phyloP scores from a whole-genome alignment of 23 tunicate genomes.

The Botrylloides violaceus region DNA sequence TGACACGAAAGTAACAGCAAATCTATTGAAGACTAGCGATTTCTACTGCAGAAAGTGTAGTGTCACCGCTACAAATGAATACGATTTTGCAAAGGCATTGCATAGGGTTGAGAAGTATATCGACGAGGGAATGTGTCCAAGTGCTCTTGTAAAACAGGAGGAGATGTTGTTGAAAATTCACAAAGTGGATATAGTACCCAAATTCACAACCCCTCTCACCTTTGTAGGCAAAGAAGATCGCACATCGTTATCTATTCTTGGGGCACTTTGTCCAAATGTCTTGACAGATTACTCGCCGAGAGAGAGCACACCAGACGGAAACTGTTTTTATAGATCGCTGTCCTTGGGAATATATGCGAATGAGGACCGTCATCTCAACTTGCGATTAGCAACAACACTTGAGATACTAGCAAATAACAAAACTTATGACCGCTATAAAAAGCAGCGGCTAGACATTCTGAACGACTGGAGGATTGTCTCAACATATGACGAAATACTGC shows the following conservation, averaged over 20 bases:
- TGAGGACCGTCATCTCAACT: neutral
- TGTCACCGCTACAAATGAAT: neutral
- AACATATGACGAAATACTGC: neutral
- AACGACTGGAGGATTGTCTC: neutral
- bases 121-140: neutral
- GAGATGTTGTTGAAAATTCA: neutral
- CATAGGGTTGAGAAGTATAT: neutral
- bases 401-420: neutral
- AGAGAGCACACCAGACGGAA: neutral
- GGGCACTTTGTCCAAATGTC: neutral
- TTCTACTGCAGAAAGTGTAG: neutral
- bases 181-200: neutral
- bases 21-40: neutral
- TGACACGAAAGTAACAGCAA: neutral
- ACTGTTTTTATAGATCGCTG: neutral
- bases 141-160: neutral
- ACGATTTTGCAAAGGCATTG: neutral
- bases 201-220: neutral
- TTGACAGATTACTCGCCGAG: neutral
- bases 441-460: neutral
- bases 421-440: neutral
- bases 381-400: neutral
- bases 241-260: neutral
- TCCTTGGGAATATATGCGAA: neutral
- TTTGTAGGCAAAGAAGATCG: neutral